These are phyloP conservation scores for Taxidea taxus DNA, from an alignment of 2,113 vertebrate species.

Conservation along the genomic window DNA sequence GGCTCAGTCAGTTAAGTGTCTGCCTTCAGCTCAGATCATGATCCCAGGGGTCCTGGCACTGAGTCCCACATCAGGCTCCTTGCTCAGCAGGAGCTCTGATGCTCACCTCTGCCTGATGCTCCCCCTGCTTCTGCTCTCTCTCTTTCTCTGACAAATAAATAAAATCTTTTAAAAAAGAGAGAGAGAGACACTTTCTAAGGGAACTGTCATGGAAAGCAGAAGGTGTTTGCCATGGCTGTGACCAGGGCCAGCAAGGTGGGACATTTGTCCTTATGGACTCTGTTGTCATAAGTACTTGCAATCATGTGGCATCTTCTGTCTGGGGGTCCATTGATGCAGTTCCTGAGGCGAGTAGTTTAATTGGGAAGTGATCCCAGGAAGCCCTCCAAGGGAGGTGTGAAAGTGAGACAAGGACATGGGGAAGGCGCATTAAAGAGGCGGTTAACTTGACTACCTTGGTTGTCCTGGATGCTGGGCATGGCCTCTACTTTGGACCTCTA, in stretches of 20 bases:
- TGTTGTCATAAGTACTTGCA: not conserved
- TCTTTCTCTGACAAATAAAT: not conserved
- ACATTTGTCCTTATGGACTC: not conserved
- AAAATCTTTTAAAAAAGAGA: not conserved
- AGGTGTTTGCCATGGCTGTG: accelerated
- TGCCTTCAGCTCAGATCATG: not conserved
- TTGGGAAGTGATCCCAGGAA: not conserved
- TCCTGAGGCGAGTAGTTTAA: not conserved
- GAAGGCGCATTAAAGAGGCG: not conserved
- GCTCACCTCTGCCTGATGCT: too few relatives aligned
- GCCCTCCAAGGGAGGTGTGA: not conserved
- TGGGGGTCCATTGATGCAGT: not conserved
- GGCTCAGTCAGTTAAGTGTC: not conserved
- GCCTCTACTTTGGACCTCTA: not conserved
- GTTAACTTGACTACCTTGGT: not conserved
- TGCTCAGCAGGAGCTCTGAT: too few relatives aligned
- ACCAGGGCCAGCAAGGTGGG: not conserved
- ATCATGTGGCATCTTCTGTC: not conserved
- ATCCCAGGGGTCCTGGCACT: too few relatives aligned
- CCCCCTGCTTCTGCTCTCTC: too few relatives aligned
- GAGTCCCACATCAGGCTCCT: too few relatives aligned
- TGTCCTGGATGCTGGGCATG: not conserved
- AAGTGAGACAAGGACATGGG: not conserved
- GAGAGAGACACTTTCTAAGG: not conserved
- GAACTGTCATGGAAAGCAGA: not conserved